Evolutionary conservation across 2,888 invertebrate species (phyloP).

Genomic region (Galeruca laticollis): DNA sequence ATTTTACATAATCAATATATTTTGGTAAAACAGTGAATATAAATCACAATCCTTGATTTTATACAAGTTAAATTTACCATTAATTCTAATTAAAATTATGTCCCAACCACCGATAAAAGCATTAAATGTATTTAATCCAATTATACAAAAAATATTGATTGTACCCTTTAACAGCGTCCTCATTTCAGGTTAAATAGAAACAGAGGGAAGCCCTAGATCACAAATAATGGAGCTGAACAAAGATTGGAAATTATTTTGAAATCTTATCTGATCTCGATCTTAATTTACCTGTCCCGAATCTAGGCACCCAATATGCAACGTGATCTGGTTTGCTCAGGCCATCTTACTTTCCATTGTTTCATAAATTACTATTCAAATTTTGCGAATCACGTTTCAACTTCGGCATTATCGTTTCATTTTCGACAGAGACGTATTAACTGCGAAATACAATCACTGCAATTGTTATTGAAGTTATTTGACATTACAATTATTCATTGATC

Average conservation of each 20-base stretch:
- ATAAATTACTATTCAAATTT: slow-evolving; percentile 41
- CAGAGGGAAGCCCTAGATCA: background rate
- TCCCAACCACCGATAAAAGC: too few species aligned
- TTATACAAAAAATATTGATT: too few species aligned
- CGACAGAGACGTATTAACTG: too few species aligned
- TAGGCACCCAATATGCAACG: slow-evolving; percentile 34
- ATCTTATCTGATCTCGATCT: slow-evolving; percentile 29
- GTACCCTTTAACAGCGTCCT: background rate
- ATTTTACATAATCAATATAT: too few species aligned
- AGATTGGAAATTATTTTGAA: slow-evolving; percentile 10
- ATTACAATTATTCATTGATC: too few species aligned
- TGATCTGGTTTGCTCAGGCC: slow-evolving; percentile 33
- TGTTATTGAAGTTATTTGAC: too few species aligned
- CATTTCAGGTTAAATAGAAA: background rate
- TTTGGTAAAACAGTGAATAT: too few species aligned
- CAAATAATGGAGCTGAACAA: background rate
- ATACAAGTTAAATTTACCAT: too few species aligned
- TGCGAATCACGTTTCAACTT: slow-evolving; percentile 8
- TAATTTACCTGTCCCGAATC: slow-evolving; percentile 35
- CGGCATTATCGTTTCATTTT: background rate
- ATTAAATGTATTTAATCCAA: too few species aligned
- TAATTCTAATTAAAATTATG: too few species aligned
- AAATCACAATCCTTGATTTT: too few species aligned
- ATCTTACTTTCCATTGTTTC: slow-evolving; percentile 37
- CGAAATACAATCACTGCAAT: too few species aligned